Evolutionary conservation across 1,140 invertebrate genomes (phyloP), one percentile per base, ranked within the genome.

Genomic region (Panulirus ornatus): DNA sequence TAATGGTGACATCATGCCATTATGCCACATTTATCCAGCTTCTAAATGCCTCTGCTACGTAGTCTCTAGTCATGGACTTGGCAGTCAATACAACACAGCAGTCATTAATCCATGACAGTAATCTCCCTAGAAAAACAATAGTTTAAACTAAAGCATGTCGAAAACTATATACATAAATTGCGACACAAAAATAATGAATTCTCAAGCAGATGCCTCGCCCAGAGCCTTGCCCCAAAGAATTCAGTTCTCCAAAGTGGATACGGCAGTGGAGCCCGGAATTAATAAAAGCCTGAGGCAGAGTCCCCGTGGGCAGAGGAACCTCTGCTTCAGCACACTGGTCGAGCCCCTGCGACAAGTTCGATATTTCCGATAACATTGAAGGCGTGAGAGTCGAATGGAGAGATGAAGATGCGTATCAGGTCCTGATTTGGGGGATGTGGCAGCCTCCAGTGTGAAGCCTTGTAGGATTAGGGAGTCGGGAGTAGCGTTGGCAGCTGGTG

Each of bases 371-470:
- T 89, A 89, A 89, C 87, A 89, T 89, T 89, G 87, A 89, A 51
- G 87, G 87, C 87, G 87, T 89, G 87, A 89, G 87, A 89, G 87
- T 82, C 87, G 87, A 89, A 89, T 89, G 87, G 87, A 89, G 87
- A 89, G 87, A 89, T 89, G 87, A 89, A 89, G 87, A 89, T 89
- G 87, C n/a, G 79, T 89, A 89, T 89, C 87, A 44, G 66, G 63
- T 27, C 42, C 79, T 70, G 83, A 79, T 83, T 89, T 89, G 73
- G 87, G 79, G 87, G 87, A 82, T 89, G 87, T 89, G 87, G 87
- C 87, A 89, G 87, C 79, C 79, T 86, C 87, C 78, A 89, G 87
- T 89, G 87, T 89, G 87, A 89, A 83, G 85, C 54, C 81, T 51
- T 89, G 87, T 73, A 75, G 87, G 87, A 89, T 89, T 89, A 89